Conservation (phyloP, 2,797 vertebrate species). For the Psittacula echo region DNA sequence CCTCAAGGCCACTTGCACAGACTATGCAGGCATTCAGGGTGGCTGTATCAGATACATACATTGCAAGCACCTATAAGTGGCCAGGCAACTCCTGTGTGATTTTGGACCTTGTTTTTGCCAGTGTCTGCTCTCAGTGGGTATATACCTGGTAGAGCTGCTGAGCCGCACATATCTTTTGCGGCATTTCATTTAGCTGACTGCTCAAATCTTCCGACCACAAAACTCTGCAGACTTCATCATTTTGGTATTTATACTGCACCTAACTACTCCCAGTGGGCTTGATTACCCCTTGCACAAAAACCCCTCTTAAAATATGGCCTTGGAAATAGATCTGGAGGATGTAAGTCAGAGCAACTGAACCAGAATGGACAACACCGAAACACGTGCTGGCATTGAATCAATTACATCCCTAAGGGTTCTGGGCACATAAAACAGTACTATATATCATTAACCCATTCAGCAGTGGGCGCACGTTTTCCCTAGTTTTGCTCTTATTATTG, state of each 20-base stretch:
- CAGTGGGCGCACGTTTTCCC: neutral
- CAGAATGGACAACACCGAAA: neutral
- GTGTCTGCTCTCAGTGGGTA: neutral
- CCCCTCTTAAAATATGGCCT: neutral
- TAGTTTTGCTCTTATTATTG: neutral
- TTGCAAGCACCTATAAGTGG: neutral
- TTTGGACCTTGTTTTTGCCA: neutral
- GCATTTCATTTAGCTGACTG: neutral
- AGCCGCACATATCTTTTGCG: neutral
- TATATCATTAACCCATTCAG: neutral
- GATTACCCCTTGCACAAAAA: neutral
- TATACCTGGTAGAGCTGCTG: neutral
- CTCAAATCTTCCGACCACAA: neutral
- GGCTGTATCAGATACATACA: fast-evolving
- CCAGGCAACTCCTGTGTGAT: fast-evolving
- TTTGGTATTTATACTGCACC: neutral
- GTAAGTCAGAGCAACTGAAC: neutral
- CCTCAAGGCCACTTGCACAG: neutral
- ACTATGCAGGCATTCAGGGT: fast-evolving
- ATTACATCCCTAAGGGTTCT: neutral
- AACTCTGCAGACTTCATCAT: neutral
- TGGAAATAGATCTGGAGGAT: neutral
- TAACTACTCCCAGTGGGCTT: neutral
- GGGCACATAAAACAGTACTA: neutral
- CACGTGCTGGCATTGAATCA: fast-evolving